Percentiles rank a stretch among this genome's conserved stretches.
Evolutionary conservation across 2,113 vertebrate species (phyloP).

Genomic region (Lycocorax pyrrhopterus): DNA sequence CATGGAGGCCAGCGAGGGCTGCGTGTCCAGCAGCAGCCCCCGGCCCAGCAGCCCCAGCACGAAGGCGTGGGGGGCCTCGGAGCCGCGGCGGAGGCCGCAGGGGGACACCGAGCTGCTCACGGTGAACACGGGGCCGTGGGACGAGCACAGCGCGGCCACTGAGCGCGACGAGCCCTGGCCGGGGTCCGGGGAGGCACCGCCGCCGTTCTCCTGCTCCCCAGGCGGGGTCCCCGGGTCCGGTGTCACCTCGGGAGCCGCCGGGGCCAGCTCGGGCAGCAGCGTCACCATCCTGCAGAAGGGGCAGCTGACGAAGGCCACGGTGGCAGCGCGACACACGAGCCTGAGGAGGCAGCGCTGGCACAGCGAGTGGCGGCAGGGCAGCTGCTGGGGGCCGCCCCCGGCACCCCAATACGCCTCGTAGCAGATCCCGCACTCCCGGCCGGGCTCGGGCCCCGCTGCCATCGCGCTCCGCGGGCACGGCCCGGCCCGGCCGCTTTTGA

Average conservation of each 20-base stretch:
- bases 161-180: background rate
- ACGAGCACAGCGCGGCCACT: background rate
- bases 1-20: slow-evolving; percentile 27
- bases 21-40: slow-evolving; percentile 13
- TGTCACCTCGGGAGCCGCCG: accelerated
- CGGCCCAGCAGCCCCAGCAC: slow-evolving; percentile 43
- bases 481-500: background rate
- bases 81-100: background rate
- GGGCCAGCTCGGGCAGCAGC: background rate
- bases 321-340: background rate
- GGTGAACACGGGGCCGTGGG: background rate
- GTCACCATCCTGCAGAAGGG: slow-evolving; percentile 56
- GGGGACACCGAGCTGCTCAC: slow-evolving; percentile 28
- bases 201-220: background rate
- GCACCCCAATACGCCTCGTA: background rate
- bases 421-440: slow-evolving; percentile 59
- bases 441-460: background rate
- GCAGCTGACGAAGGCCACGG: slow-evolving; percentile 40
- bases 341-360: slow-evolving; percentile 52
- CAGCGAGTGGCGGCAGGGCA: slow-evolving; percentile 52
- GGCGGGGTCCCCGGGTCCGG: accelerated
- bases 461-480: background rate
- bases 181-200: background rate
- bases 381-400: background rate
- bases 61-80: background rate